Evolutionary conservation across 2,888 invertebrate genomes (phyloP), one percentile per base, ranked within the genome.

Genomic region (Cerastis leucographa): DNA sequence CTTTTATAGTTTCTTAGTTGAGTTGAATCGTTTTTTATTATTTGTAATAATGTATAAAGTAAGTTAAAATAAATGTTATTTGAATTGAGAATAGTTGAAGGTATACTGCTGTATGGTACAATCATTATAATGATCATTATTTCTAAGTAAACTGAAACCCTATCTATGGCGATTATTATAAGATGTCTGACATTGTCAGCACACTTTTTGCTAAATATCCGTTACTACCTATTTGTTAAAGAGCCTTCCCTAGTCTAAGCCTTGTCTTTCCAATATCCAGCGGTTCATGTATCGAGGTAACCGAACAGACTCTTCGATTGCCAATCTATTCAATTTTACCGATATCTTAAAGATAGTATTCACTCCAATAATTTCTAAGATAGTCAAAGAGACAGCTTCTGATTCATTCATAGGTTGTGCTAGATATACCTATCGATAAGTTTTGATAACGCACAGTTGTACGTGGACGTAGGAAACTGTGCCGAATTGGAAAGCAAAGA

Each of bases 281-380:
- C 17, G 14, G 17, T 67, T 49, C 61, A 42, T 64, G 46, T n/a
- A 62, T 54, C 54, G 9, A 7, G 22, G 6, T 56, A 35, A 35
- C 5, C 5, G 7, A 25, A 40, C 44, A 51, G 74, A 25, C 29
- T 59, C 59, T 14, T 42, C 22, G 78, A 65, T 42, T 59, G n/a
- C 49, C 42, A n/a, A 42, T 14, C 59, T 22, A 82, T 71, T 76
- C 35, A 68, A 76, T 76, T 61, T 74, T 51, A 61, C 49, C 54
- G 68, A 68, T 85, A 83, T 83, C 83, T 85, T 42, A 22, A n/a
- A 71, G 83, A 83, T 82, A 83, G 29, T 22, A 29, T 64, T 66
- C 17, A 35, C 62, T 71, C 42, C 51, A 83, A 86, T 86, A 83
- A 84, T 29, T 83, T 67, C 64, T 65, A 11, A 78, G 86, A 84